These are phyloP conservation scores for Parotocinclus haroldoi DNA, from an alignment of 2,797 vertebrate genomes.

Conservation along the genomic window DNA sequence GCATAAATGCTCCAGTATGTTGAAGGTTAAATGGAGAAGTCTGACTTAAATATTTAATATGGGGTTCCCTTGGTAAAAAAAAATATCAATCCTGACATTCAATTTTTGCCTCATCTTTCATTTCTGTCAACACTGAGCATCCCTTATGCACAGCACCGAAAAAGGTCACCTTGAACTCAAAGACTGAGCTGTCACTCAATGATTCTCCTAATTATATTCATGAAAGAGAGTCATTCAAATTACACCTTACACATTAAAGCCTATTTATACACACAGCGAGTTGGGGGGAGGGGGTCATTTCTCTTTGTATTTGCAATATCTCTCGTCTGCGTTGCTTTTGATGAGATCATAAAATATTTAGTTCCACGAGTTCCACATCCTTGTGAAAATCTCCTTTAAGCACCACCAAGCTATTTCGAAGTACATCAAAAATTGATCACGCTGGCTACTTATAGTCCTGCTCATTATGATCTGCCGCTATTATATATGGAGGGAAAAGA, in stretches of 20 bases:
- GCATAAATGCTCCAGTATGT: not conserved
- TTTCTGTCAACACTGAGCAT: conserved; percentile 33
- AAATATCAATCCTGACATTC: conserved; percentile 10
- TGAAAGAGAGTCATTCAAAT: conserved; percentile 58
- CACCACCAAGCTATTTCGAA: conserved; percentile 58
- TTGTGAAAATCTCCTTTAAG: conserved; percentile 27
- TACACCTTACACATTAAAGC: conserved; percentile 40
- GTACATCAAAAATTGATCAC: conserved; percentile 62
- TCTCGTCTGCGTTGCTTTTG: conserved; percentile 45
- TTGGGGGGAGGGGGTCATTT: not conserved
- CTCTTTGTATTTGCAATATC: conserved; percentile 27
- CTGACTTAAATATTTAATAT: conserved; percentile 5
- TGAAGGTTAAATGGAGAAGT: conserved; percentile 23
- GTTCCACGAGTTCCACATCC: conserved; percentile 40
- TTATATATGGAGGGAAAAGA: conserved; percentile 28
- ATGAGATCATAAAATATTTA: conserved; percentile 63
- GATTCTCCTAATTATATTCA: conserved; percentile 51
- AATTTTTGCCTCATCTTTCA: not conserved
- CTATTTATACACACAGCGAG: too few relatives aligned
- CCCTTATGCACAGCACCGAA: not conserved
- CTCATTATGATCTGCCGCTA: conserved; percentile 51
- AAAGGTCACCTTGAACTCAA: conserved; percentile 50
- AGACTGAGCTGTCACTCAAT: conserved; percentile 18
- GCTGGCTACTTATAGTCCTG: conserved; percentile 39
- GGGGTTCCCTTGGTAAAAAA: conserved; percentile 10